Conservation (phyloP, 35 echinoderm and acorn worm species). For the Apostichopus parvimensis region DNA sequence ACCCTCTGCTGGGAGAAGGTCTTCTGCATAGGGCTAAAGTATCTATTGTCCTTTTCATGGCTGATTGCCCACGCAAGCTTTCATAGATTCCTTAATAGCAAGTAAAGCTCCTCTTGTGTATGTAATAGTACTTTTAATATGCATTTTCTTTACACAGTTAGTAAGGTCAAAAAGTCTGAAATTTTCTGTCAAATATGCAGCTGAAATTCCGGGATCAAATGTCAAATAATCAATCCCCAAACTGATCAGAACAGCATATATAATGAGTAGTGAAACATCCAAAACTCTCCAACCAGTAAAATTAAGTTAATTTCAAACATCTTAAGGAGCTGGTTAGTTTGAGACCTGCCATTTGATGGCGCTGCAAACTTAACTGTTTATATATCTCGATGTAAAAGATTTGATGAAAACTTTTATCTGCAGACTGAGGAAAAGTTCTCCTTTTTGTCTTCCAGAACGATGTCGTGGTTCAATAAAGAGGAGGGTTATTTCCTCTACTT, state of each 20-base stretch:
- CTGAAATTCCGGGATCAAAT: too few relatives aligned
- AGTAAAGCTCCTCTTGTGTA: constrained; percentile 20
- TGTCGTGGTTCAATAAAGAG: constrained; percentile 9
- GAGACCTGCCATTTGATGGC: constrained; percentile 28
- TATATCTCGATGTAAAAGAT: not conserved
- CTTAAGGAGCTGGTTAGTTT: not conserved
- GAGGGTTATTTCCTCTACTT: constrained; percentile 37
- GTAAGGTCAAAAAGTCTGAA: constrained; percentile 6
- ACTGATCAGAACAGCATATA: too few relatives aligned
- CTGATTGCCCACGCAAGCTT: not conserved
- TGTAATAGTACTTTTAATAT: not conserved
- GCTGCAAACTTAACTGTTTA: not conserved
- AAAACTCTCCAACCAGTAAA: constrained; percentile 16
- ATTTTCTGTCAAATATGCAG: not conserved
- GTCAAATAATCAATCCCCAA: too few relatives aligned
- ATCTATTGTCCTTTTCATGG: constrained; percentile 48
- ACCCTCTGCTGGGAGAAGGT: constrained; percentile 25
- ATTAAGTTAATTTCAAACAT: not conserved
- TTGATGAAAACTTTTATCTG: too few relatives aligned
- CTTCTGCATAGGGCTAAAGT: not conserved
- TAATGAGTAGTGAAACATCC: not conserved
- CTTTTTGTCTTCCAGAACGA: not conserved
- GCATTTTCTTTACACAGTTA: constrained; percentile 40
- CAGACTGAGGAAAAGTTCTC: not conserved
- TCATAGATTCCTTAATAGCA: constrained; percentile 14